Base-by-base conservation (phyloP, 2,888 invertebrate species). In the Chloromyia formosa region DNA sequence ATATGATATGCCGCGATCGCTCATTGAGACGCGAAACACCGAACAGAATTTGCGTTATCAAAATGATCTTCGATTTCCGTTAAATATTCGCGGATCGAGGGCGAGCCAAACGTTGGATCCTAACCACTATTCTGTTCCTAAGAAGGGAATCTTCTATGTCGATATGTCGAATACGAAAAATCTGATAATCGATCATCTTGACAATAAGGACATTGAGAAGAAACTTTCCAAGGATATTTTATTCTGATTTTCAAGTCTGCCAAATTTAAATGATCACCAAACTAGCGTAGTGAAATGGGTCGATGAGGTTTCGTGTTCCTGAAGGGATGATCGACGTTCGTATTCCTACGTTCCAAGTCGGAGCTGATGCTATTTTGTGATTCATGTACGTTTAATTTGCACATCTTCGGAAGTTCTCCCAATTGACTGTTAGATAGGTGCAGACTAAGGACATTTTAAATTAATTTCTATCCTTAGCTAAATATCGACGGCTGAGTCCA, bases 161-260 rank as follows among this genome's bases (percentile, higher is more conserved):
- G 85, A 85, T 75, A 84, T 85, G 84, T 82, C 83, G 40, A 84
- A 84, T 74, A 56, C 71, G 1, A 83, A 82, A 53, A 83, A 82
- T 0, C 75, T 82, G 1, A 83, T 84, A 73, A 82, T 82, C 10
- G 84, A 85, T 75, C 85, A 85, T 78, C 80, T 85, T 75, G 82
- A 85, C 49, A 83, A 81, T 77, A 80, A 83, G 60, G 84, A 85
- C 49, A 82, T 84, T 69, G 84, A 85, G 74, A 85, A 85, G 76
- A 82, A 84, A 77, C 77, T 84, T 27, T 84, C 85, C 35, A 85
- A 85, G 77, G 83, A 83, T 72, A 84, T 85, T 75, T 83, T 85
- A 56, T 85, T 85, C 78, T 80, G 84, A 18, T 85, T 85, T 79
- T 85, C 85, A 53, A 85, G 85, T 77, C 79, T 84, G 75, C 80